These are phyloP conservation scores for Drosophila aff. DNA, from an alignment of 1,140 invertebrate genomes.

Conservation along the genomic window DNA sequence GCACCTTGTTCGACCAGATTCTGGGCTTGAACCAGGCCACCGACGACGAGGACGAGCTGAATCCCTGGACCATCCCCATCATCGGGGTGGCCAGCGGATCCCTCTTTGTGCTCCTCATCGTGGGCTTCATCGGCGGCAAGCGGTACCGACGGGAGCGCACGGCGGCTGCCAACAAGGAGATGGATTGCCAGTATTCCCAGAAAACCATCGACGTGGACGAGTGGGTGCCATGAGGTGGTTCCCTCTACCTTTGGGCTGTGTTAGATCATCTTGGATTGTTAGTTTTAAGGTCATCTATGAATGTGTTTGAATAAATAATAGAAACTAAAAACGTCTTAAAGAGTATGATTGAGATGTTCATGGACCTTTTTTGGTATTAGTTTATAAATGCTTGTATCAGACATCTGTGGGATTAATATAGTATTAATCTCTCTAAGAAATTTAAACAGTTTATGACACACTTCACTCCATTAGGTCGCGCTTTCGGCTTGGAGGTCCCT, in stretches of 20 bases:
- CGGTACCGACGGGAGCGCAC: constrained; percentile 18
- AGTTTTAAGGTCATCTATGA: constrained; percentile 16
- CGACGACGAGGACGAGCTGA: constrained; percentile 60
- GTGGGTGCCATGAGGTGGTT: constrained; percentile 43
- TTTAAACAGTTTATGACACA: constrained; percentile 36
- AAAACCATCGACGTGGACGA: constrained; percentile 67
- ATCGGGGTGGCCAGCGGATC: constrained; percentile 57
- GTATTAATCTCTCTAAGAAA: constrained; percentile 4
- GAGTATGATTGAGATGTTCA: background rate
- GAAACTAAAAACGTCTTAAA: constrained; percentile 4
- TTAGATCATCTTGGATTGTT: constrained; percentile 59
- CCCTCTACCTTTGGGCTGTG: constrained; percentile 41
- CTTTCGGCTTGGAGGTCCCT: constrained; percentile 34
- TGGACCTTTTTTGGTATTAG: background rate
- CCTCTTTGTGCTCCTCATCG: constrained; percentile 51
- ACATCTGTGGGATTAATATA: background rate
- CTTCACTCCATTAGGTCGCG: constrained; percentile 14
- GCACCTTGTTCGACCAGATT: constrained; percentile 47
- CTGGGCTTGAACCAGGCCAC: constrained; percentile 58
- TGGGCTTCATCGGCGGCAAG: constrained; percentile 32
- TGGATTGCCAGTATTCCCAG: constrained; percentile 61
- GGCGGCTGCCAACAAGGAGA: constrained; percentile 40
- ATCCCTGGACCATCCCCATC: constrained; percentile 64
- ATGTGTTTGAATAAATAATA: constrained; percentile 43
- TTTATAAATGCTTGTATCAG: background rate